A percentile compares a stretch with the other conserved stretches of the same genome.
These are phyloP conservation scores for Paedocypris sp. DNA, from an alignment of 2,113 vertebrate genomes.

Conservation along the genomic window DNA sequence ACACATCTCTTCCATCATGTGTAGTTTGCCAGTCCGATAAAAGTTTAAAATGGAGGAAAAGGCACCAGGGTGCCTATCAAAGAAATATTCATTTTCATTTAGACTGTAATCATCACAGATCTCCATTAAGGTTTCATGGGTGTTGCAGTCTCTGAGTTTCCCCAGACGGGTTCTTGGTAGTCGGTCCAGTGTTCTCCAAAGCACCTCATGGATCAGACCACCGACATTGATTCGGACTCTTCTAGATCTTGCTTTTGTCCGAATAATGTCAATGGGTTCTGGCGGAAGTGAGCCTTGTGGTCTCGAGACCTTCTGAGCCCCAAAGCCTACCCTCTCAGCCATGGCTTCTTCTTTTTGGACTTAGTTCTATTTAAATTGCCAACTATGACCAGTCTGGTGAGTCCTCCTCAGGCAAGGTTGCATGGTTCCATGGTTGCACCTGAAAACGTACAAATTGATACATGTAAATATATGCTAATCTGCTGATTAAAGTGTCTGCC, in stretches of 20 bases:
- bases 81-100: constrained; percentile 88
- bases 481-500: no score
- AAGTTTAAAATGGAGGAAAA: constrained; percentile 98
- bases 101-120: constrained; percentile 94
- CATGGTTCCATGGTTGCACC: constrained; percentile 43
- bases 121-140: constrained; percentile 85
- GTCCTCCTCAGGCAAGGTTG: constrained; percentile 43
- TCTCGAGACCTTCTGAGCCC: constrained; percentile 61
- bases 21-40: constrained; percentile 94
- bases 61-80: constrained; percentile 90
- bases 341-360: constrained; percentile 53
- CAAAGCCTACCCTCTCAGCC: constrained; percentile 71
- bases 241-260: constrained; percentile 79
- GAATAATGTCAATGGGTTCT: constrained; percentile 88
- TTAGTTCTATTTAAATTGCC: constrained; percentile 26
- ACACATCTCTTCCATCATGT: constrained; percentile 99
- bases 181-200: constrained; percentile 95
- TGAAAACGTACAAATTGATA: constrained; percentile 34
- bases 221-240: constrained; percentile 89
- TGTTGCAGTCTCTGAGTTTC: constrained; percentile 89
- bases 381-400: constrained; percentile 16
- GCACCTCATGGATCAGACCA: constrained; percentile 90
- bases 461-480: no score
- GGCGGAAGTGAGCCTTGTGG: constrained; percentile 73
- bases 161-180: constrained; percentile 88